These are phyloP conservation scores for Isotomurus palustris DNA, from an alignment of 2,888 invertebrate genomes.

Conservation along the genomic window DNA sequence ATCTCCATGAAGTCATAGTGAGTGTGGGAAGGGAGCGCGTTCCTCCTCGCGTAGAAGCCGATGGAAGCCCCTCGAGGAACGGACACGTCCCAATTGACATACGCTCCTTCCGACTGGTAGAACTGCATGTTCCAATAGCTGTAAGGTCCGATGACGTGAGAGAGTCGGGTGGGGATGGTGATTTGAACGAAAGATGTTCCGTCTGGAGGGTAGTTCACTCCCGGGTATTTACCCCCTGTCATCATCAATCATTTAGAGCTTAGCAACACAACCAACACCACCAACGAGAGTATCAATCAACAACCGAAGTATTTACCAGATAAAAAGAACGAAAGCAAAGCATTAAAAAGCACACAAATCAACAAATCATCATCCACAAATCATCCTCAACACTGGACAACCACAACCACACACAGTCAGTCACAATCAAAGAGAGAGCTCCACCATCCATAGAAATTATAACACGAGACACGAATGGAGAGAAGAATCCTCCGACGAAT, in stretches of 20 bases:
- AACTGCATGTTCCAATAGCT: conserved; percentile 98
- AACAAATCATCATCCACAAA: too few relatives aligned
- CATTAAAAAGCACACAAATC: too few relatives aligned
- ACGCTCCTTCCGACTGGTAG: conserved; percentile 87
- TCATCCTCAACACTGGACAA: too few relatives aligned
- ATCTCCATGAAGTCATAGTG: conserved; percentile 95
- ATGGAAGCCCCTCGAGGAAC: conserved; percentile 82
- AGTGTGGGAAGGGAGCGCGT: conserved; percentile 91
- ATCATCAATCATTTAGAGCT: neutral
- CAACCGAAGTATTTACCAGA: too few relatives aligned
- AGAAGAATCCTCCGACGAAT: too few relatives aligned
- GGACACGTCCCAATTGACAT: conserved; percentile 90
- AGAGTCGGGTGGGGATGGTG: conserved; percentile 76
- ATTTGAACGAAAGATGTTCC: conserved; percentile 89
- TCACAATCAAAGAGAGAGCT: too few relatives aligned
- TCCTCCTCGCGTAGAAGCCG: conserved; percentile 89
- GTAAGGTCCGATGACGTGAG: conserved; percentile 85
- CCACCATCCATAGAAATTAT: too few relatives aligned
- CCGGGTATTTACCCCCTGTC: conserved; percentile 54
- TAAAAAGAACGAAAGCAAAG: too few relatives aligned
- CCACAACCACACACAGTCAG: too few relatives aligned
- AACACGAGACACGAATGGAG: too few relatives aligned
- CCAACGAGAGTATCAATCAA: too few relatives aligned
- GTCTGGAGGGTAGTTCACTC: conserved; percentile 85
- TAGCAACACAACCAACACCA: neutral